Evolutionary conservation across 2,888 invertebrate species (phyloP), one percentile per base, ranked within the genome.

Genomic region (Sceliomorpha sp.): DNA sequence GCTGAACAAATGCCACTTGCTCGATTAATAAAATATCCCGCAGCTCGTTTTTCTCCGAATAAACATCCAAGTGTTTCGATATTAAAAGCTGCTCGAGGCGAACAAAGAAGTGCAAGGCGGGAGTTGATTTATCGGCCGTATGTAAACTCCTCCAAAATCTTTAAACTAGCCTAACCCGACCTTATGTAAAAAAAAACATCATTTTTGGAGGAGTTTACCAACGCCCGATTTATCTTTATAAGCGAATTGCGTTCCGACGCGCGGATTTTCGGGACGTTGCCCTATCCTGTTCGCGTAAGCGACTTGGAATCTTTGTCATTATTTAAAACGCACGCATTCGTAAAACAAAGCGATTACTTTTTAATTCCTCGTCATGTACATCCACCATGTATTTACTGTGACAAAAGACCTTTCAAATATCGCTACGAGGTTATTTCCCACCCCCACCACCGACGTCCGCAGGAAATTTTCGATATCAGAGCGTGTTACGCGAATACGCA

Each of bases 11-110:
- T 50, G 58, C 58, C 53, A 58, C 44, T 50, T 27, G 27, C 36
- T 47, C 64, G 45, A 51, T 50, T 66, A 58, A 66, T 58, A 66
- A 51, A 66, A 66, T 58, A 58, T 66, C 51, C 45, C 39, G 32
- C 45, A 56, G 51, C 58, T 58, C 31, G 58, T 51, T 66, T 13
- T 32, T 27, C 51, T 58, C 32, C 42, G 56, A 36, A 58, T 45
- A 32, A 27, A 58, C 36, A 50, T 51, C 50, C 12, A 45, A 58
- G 44, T 56, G 44, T 64, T 64, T 56, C 56, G 56, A 64, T 64
- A 56, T 42, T 20, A 26, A 48, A 14, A 34, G 13, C 12, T n/a
- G 6, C 55, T 36, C 34, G 27, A n/a, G 47, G 10, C 14, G 37
- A 36, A 32, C 42, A 37, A 50, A n/a, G 37, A 36, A 37, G 34